Conservation (phyloP, 2,888 invertebrate species). For the Herminia tarsipennalis region DNA sequence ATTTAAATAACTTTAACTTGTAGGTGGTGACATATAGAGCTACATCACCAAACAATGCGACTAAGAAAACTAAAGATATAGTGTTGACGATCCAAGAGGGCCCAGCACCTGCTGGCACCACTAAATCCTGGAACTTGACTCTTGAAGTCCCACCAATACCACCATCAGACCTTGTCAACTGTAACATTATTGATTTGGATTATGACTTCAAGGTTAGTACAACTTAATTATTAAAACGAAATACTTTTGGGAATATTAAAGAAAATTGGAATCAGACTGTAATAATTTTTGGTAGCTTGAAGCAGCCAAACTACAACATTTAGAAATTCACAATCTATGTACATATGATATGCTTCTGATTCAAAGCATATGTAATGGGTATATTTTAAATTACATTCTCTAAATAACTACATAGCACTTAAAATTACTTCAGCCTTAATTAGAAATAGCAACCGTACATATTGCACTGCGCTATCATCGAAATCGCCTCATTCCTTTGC, state of each 20-base stretch:
- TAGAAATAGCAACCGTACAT: no score
- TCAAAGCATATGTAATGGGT: no score
- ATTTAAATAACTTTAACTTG: neutral
- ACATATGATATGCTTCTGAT: no score
- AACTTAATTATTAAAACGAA: neutral
- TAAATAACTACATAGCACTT: no score
- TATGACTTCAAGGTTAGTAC: constrained; percentile 89
- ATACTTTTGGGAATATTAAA: neutral
- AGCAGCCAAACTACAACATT: no score
- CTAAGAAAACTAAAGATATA: constrained; percentile 84
- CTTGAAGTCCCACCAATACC: constrained; percentile 91
- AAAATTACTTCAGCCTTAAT: no score
- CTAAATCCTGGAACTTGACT: constrained; percentile 87
- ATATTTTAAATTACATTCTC: no score
- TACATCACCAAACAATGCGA: constrained; percentile 86
- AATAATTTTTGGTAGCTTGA: no score
- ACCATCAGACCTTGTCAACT: constrained; percentile 91
- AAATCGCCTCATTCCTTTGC: no score
- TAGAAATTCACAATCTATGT: no score
- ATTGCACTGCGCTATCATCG: no score
- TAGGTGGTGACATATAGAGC: constrained; percentile 88
- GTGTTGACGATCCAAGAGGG: constrained; percentile 88
- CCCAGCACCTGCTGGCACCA: constrained; percentile 86
- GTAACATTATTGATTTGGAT: constrained; percentile 90
- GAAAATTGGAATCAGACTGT: neutral